Conservation (phyloP, 2,113 vertebrate species). For the Tor tambroides region DNA sequence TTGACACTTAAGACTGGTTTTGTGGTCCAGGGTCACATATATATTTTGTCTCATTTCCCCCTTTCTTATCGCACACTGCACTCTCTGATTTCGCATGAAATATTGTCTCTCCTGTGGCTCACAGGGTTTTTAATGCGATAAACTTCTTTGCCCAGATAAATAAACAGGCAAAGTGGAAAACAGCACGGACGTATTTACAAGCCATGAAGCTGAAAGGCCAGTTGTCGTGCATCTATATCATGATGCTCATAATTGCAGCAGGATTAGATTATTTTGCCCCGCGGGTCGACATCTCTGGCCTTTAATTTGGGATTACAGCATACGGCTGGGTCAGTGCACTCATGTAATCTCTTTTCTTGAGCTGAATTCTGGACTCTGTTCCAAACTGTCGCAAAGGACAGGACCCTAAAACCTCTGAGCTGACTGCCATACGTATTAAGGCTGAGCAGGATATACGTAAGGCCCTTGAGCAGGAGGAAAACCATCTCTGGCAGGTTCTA, state of each 20-base stretch:
- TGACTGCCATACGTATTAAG: neutral
- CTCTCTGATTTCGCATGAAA: constrained; percentile 11
- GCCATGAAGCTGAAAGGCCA: neutral
- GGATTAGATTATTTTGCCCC: constrained; percentile 26
- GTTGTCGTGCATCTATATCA: too few species aligned
- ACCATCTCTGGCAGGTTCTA: neutral
- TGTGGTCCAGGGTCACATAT: too few species aligned
- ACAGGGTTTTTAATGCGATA: constrained; percentile 35
- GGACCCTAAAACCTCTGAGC: neutral
- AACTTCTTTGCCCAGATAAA: constrained; percentile 20
- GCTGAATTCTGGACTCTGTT: neutral
- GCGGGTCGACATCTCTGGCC: constrained; percentile 1
- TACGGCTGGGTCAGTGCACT: neutral
- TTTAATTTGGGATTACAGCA: constrained; percentile 25
- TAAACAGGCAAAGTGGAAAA: neutral
- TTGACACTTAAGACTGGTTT: too few species aligned
- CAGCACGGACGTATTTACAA: neutral
- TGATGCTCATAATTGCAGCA: neutral
- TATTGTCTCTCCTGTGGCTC: constrained; percentile 25
- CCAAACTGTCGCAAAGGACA: neutral
- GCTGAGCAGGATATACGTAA: too few species aligned
- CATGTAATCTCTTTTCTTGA: constrained; percentile 15
- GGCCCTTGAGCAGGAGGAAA: neutral
- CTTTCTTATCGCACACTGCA: neutral
- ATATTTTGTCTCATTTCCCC: neutral